Evolutionary conservation across 2,113 vertebrate species (phyloP).

Genomic region (Gambusia holbrooki): DNA sequence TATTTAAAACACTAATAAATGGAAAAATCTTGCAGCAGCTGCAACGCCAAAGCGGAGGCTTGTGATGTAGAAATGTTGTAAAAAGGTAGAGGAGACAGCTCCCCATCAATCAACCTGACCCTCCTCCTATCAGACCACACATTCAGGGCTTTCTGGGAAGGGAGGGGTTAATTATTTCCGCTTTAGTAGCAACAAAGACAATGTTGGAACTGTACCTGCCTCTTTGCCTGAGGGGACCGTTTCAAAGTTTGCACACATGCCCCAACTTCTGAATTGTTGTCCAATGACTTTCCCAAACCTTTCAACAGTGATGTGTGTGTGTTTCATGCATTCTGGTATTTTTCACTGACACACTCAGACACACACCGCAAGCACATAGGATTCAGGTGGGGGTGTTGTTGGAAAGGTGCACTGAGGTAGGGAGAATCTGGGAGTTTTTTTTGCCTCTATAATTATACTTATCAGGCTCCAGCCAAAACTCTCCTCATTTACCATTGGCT

Average conservation of each 20-base stretch:
- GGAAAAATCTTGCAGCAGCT: constrained; percentile 25
- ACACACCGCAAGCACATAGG: constrained; percentile 9
- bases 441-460: constrained; percentile 71
- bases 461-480: constrained; percentile 46
- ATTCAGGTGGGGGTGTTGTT: constrained; percentile 58
- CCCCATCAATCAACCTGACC: constrained; percentile 67
- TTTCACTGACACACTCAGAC: constrained; percentile 29
- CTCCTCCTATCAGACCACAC: constrained; percentile 71
- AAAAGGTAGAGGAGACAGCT: constrained; percentile 55
- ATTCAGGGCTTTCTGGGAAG: constrained; percentile 33
- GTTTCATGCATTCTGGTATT: constrained; percentile 1
- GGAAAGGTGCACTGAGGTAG: constrained; percentile 64
- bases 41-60: constrained; percentile 50
- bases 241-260: constrained; percentile 53
- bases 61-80: constrained; percentile 49
- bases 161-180: constrained; percentile 75
- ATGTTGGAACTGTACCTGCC: constrained; percentile 72
- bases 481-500: constrained; percentile 43
- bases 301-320: constrained; percentile 26
- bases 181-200: constrained; percentile 59
- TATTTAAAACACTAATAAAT: constrained; percentile 34
- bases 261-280: constrained; percentile 33
- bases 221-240: constrained; percentile 59
- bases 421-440: constrained; percentile 66
- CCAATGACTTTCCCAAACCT: constrained; percentile 71